Conservation (phyloP, 2,113 vertebrate genomes). For the Aegithalos caudatus region DNA sequence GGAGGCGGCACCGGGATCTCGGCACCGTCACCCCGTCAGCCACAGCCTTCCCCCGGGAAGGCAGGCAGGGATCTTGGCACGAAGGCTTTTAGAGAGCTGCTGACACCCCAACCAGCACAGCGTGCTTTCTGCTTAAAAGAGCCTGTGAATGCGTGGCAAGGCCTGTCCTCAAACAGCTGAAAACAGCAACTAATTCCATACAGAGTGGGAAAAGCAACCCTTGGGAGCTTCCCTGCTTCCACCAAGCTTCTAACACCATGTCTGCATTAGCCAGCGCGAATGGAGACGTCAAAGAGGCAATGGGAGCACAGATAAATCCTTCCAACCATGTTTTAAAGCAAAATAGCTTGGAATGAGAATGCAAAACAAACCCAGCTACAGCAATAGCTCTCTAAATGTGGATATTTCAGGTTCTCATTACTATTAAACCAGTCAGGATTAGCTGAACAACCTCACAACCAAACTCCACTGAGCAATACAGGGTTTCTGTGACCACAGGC, state of each 20-base stretch:
- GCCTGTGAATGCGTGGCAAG: background rate
- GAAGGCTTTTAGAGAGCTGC: background rate
- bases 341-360: background rate
- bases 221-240: background rate
- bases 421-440: background rate
- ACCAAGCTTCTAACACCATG: fast-evolving
- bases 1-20: fast-evolving
- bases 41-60: background rate
- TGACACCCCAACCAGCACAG: background rate
- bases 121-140: background rate
- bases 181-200: background rate
- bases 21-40: background rate
- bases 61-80: background rate
- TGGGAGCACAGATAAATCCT: background rate
- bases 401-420: background rate
- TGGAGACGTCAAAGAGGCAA: background rate
- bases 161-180: background rate
- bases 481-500: background rate
- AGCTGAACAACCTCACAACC: background rate
- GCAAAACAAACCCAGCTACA: background rate
- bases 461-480: background rate
- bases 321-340: background rate
- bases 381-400: background rate
- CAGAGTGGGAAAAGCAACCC: background rate
- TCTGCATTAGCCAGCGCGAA: fast-evolving